Base-by-base conservation (phyloP, 1,140 invertebrate species). In the Cyclina sinensis region DNA sequence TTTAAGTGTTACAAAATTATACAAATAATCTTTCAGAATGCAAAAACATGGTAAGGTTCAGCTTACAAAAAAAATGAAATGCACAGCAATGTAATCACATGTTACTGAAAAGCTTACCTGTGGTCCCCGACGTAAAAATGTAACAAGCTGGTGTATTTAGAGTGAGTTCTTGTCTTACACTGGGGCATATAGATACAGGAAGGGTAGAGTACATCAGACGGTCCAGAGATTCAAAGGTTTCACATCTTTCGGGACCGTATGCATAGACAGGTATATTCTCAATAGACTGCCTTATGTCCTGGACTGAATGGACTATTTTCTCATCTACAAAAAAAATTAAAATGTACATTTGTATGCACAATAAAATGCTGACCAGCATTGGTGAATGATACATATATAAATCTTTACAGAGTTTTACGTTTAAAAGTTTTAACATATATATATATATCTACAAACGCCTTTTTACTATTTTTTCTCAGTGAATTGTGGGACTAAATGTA, bases 41-140 rank as follows among this genome's bases (percentile, higher is more conserved):
- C 3, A 54, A 3, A 54, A 12, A 54, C 21, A 54, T 18, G 21
- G 43, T 18, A 18, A 3, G 7, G 51, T 54, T 14, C 51, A 12
- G 21, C 18, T 46, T 46, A 9, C 16, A 46, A 54, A 3, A 18
- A 11, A 14, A 12, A 14, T 54, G 12, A 3, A 54, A 3, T 54
- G 4, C 51, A 54, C 51, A 54, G 4, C 18, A 4, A 11, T 54
- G 12, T 18, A 3, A n/a, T n/a, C n/a, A n/a, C 43, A 43, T 14
- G 43, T 7, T 43, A 14, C 5, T 14, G 14, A 43, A 43, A 43
- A 14, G 5, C 39, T 65, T 70, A 93, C 93, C 93, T 88, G 93
- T 93, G 5, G 93, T 93, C 24, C 93, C 93, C n/a, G 93, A 93
- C 11, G 93, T 93, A 73, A 89, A 93, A 14, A 93, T 93, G 37